Evolutionary conservation across 2,797 vertebrate genomes (phyloP), one percentile per base, ranked within the genome.

Genomic region (Sebastes hopkinsi): DNA sequence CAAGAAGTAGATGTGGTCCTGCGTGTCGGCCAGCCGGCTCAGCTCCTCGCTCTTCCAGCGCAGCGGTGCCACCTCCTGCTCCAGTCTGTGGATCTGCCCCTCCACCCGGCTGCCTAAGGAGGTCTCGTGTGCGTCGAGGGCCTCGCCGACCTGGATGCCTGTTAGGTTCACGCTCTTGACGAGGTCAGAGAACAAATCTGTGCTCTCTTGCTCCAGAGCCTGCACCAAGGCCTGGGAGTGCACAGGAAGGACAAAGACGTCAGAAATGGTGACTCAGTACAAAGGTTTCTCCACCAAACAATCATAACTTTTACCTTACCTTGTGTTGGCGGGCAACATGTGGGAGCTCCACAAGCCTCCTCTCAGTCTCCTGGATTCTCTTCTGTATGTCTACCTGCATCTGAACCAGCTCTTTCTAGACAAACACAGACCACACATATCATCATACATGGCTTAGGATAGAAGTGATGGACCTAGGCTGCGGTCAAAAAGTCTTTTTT

Each of bases 1-100:
- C 65, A 96, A 68, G 68, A 96, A 96, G 71, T 85, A 84, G 79
- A 92, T 22, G 54, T 92, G 27, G 55, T 96, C 95, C 75, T 94
- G 86, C 67, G 92, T 93, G 61, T 76, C 60, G 0, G 87, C 82
- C 70, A 96, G 85, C 38, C 80, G 70, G 75, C 42, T 84, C 77
- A 96, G 83, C 83, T 96, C 95, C 6, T 92, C 91, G 12, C 83
- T 84, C 75, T 72, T 94, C 85, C 91, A 90, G 69, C 27, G 72
- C 16, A 96, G 92, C 71, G 88, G 89, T 8, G 72, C 83, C 69
- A 93, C 80, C 78, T 95, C 92, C 82, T 95, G 94, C 85, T 96
- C 89, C 70, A 96, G 85, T 14, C 58, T 74, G 29, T 92, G 89
- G 62, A 94, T 81, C 9, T 88, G 89, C 0, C 81, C 89, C 79